Percentiles rank a stretch among this genome's conserved stretches.
Conservation (phyloP, 2,888 invertebrate genomes). For the Pristionchus entomophagus region DNA sequence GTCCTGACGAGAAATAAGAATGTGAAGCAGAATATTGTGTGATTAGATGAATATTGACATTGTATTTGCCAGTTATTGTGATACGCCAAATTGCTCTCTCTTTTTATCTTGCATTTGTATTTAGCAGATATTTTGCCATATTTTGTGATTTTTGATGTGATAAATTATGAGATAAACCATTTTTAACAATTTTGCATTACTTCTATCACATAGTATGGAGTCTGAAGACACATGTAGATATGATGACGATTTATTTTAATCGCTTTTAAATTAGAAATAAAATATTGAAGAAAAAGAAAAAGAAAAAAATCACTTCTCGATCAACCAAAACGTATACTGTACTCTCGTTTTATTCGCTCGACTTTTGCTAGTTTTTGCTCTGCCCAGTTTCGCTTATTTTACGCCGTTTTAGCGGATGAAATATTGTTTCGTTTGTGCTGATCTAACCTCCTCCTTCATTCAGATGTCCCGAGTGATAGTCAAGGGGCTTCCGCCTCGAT, state of each 20-base stretch:
- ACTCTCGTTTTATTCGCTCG: neutral
- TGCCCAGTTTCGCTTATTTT: neutral
- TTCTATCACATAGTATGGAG: too few relatives aligned
- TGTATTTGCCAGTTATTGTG: too few relatives aligned
- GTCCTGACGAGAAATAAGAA: neutral
- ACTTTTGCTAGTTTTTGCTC: neutral
- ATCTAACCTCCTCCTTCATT: neutral
- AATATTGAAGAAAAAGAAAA: neutral
- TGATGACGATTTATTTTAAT: neutral
- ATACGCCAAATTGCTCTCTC: too few relatives aligned
- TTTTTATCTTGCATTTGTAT: too few relatives aligned
- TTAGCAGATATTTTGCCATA: too few relatives aligned
- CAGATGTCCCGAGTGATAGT: slow-evolving; percentile 70
- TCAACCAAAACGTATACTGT: neutral
- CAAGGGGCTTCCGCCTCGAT: slow-evolving; percentile 68
- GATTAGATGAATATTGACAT: neutral
- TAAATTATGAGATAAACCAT: too few relatives aligned
- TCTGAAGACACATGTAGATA: too few relatives aligned
- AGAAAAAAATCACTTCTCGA: neutral
- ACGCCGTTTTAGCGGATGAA: neutral
- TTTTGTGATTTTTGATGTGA: too few relatives aligned
- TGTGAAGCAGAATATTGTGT: slow-evolving; percentile 38
- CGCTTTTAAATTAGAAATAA: neutral
- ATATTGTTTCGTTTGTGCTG: neutral
- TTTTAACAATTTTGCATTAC: too few relatives aligned